A percentile compares a stretch with the other conserved stretches of the same genome.
Conservation (phyloP, 2,888 invertebrate species). For the Dolichomitus sp. region DNA sequence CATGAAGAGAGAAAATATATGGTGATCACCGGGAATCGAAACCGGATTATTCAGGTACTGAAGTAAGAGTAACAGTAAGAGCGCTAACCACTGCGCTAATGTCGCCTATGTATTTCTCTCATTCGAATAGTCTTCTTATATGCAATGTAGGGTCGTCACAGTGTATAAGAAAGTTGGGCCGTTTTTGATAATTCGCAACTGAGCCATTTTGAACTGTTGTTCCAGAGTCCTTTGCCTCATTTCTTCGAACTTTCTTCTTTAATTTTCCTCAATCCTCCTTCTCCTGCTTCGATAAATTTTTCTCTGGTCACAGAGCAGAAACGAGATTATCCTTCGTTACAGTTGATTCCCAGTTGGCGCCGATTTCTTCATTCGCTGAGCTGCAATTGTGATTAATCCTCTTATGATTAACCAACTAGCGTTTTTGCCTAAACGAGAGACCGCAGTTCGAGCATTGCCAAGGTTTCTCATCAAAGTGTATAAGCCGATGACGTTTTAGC, state of each 20-base stretch:
- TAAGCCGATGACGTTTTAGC: conserved; percentile 87
- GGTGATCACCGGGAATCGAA: neutral
- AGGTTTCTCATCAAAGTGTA: conserved; percentile 87
- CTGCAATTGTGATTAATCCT: conserved; percentile 83
- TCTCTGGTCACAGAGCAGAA: neutral
- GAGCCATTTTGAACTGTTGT: conserved; percentile 33
- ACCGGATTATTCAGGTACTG: too few relatives aligned
- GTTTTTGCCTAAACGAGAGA: conserved; percentile 87
- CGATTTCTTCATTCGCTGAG: conserved; percentile 46
- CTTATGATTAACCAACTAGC: conserved; percentile 87
- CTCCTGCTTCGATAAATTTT: neutral
- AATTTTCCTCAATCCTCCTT: neutral
- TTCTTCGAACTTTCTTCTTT: neutral
- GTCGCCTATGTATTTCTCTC: too few relatives aligned
- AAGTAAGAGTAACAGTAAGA: too few relatives aligned
- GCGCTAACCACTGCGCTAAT: too few relatives aligned
- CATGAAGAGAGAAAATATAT: too few relatives aligned
- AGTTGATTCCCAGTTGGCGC: conserved; percentile 64
- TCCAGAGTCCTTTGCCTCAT: conserved; percentile 5
- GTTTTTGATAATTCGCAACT: conserved; percentile 79
- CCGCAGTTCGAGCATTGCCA: conserved; percentile 86
- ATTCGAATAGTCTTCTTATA: too few relatives aligned
- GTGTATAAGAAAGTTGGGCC: conserved; percentile 87
- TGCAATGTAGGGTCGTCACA: too few relatives aligned
- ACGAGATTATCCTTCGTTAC: neutral